phyloP scores from a whole-genome alignment of 1,140 invertebrate species.

The Notospermus geniculatus region DNA sequence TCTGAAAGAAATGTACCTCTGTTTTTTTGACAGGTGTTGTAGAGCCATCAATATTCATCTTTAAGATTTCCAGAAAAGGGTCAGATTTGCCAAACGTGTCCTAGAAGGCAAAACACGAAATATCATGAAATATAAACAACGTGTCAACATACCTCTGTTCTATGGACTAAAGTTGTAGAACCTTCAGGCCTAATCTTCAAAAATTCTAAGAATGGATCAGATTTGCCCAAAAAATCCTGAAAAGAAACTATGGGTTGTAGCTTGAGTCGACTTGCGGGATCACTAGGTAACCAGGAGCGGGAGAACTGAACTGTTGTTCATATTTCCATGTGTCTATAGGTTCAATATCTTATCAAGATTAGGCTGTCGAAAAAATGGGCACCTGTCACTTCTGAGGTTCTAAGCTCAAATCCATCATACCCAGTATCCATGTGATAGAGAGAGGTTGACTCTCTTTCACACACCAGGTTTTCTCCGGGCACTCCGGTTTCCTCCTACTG shows the following conservation, averaged over 20 bases:
- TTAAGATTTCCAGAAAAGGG: slow-evolving; percentile 17
- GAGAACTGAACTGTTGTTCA: background rate
- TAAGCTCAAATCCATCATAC: too few relatives aligned
- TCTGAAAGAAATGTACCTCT: slow-evolving; percentile 38
- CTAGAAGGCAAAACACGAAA: slow-evolving; percentile 27
- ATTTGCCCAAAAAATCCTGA: slow-evolving; percentile 62
- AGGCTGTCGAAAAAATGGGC: too few relatives aligned
- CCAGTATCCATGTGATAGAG: too few relatives aligned
- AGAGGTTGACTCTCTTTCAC: too few relatives aligned
- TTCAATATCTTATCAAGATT: too few relatives aligned
- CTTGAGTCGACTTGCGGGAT: too few relatives aligned
- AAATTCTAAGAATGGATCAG: slow-evolving; percentile 63
- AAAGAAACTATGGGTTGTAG: too few relatives aligned
- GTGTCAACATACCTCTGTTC: slow-evolving; percentile 46
- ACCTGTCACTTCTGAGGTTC: too few relatives aligned
- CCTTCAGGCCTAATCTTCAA: slow-evolving; percentile 57
- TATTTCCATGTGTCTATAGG: too few relatives aligned
- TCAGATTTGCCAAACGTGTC: slow-evolving; percentile 11
- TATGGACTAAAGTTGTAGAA: slow-evolving; percentile 41
- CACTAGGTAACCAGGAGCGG: too few relatives aligned
- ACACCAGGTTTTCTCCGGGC: too few relatives aligned
- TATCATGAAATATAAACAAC: background rate
- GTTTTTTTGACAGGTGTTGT: slow-evolving; percentile 45
- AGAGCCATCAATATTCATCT: slow-evolving; percentile 55
- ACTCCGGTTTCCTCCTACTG: too few relatives aligned